A percentile compares a stretch with the other conserved stretches of the same genome.
Conservation (phyloP, 2,888 invertebrate genomes). For the Petrolisthes manimaculis region DNA sequence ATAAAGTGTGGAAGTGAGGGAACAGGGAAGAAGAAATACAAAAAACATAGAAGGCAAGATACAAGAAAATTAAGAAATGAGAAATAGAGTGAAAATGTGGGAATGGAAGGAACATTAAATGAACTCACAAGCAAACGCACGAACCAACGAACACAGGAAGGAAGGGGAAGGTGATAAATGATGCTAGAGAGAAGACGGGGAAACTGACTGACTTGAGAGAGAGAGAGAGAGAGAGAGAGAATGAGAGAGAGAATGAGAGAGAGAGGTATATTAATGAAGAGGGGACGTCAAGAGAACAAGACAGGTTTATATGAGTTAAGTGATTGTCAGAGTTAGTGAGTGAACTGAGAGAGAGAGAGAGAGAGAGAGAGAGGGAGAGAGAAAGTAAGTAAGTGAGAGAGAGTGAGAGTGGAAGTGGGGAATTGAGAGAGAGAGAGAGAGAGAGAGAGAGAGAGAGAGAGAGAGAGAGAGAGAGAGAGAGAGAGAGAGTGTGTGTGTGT, state of each 20-base stretch:
- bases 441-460: background rate
- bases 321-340: background rate
- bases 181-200: background rate
- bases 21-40: too few species aligned
- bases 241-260: background rate
- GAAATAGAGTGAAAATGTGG: background rate
- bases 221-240: background rate
- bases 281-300: background rate
- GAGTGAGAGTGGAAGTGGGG: conserved; percentile 3
- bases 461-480: conserved; percentile 22
- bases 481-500: background rate
- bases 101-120: background rate
- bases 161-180: background rate
- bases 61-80: too few species aligned
- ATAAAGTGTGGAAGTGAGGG: too few species aligned
- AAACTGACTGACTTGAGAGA: background rate
- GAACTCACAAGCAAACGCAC: background rate
- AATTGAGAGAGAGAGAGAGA: conserved; percentile 1
- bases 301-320: background rate
- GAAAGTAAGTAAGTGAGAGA: background rate
- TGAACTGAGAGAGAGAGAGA: background rate
- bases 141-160: background rate
- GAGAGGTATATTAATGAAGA: background rate
- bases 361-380: background rate
- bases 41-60: too few species aligned